phyloP scores from a whole-genome alignment of 2,113 vertebrate genomes.

The Pygoscelis adeliae region DNA sequence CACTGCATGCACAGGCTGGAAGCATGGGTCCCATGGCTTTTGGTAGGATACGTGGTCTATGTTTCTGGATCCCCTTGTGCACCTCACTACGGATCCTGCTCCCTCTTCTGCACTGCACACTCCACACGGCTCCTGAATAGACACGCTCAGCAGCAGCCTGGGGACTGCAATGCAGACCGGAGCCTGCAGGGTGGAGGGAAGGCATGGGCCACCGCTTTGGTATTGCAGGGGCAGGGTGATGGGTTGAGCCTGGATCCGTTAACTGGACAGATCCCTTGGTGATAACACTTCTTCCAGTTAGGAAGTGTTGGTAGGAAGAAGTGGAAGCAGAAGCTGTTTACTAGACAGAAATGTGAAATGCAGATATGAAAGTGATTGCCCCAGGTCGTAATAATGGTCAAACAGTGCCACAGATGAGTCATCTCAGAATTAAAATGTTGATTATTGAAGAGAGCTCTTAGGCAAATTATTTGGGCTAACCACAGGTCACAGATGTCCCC shows the following conservation, averaged over 20 bases:
- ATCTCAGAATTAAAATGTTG: not conserved
- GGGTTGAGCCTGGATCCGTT: not conserved
- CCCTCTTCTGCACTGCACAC: not conserved
- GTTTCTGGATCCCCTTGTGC: not conserved
- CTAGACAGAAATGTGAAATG: not conserved
- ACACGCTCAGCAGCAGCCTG: not conserved
- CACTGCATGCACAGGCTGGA: accelerated
- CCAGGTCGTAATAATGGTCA: accelerated
- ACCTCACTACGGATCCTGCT: not conserved
- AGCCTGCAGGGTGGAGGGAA: not conserved
- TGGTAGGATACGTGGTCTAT: accelerated
- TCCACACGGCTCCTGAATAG: not conserved
- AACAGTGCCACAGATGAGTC: not conserved
- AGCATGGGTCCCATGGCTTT: not conserved
- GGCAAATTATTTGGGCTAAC: not conserved
- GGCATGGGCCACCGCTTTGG: not conserved
- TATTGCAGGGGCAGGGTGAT: not conserved
- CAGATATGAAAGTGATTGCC: not conserved
- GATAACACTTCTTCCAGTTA: not conserved
- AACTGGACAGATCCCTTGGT: not conserved
- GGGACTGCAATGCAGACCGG: not conserved
- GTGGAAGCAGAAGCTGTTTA: not conserved
- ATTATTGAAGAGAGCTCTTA: not conserved
- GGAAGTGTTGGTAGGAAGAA: not conserved
- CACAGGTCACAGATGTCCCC: not conserved